Evolutionary conservation across 2,888 invertebrate genomes (phyloP), one percentile per base, ranked within the genome.

Genomic region (Malachius bipustulatus): DNA sequence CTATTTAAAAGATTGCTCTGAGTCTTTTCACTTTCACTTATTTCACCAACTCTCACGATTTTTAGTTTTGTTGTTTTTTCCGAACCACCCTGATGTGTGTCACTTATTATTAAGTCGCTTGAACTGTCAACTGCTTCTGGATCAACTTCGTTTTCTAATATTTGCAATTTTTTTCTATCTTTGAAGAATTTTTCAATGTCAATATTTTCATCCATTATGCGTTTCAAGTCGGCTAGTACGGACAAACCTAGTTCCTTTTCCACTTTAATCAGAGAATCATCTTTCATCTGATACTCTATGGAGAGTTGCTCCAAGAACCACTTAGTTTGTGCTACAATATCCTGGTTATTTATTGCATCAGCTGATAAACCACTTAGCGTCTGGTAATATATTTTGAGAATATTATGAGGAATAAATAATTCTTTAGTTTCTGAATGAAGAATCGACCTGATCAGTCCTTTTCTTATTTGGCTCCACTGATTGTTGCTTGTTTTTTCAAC

Each of bases 381-480:
- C 40, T 59, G 54, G 42, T 61, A 59, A 46, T 62, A 63, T 38
- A 60, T 56, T 35, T 53, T 43, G 24, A 63, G 44, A 37, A 62
- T 58, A 40, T 56, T 59, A 10, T 57, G 35, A 2, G 63, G 61
- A 13, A 62, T 52, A 35, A 49, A 54, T 15, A 62, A 41, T 42
- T 59, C 59, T 32, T 54, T 52, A 16, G 44, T 51, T 36, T 60
- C 55, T 3, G 58, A 56, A 19, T 54, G 46, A 16, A 59, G 39
- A n/a, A 63, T 48, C 2, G 56, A 53, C 41, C 57, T 56, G 6
- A 63, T 42, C 16, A 63, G 46, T 28, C 53, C 57, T 38, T 51
- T 56, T 26, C 59, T 44, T 27, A 62, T 56, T 45, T 59, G 54
- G 32, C 52, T 53, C 62, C 62, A 62, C 36, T 60, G 56, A 4